Percentiles rank a stretch among this genome's conserved stretches.
Conservation (phyloP, 2,888 invertebrate species). For the Sinopyrophorus schimmeli region DNA sequence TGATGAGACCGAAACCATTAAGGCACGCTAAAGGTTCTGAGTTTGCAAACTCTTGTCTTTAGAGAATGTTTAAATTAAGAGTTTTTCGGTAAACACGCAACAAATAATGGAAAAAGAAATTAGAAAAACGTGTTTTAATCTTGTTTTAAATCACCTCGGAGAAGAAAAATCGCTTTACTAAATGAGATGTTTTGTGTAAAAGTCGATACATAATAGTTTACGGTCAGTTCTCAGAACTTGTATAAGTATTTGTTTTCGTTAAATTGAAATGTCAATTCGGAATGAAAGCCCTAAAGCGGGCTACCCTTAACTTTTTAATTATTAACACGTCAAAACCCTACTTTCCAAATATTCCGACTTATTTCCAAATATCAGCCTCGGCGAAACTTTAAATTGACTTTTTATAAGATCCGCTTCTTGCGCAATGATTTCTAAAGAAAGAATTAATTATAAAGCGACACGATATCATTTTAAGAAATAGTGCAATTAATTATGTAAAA, state of each 20-base stretch:
- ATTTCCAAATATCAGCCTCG: too few species aligned
- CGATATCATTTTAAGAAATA: too few species aligned
- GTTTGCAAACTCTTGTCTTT: too few species aligned
- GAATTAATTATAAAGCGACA: too few species aligned
- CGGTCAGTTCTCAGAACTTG: slow-evolving; percentile 25
- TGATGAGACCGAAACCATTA: slow-evolving; percentile 6
- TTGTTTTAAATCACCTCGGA: slow-evolving; percentile 16
- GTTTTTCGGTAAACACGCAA: slow-evolving; percentile 4
- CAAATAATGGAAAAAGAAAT: slow-evolving; percentile 15
- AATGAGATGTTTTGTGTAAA: slow-evolving; percentile 22
- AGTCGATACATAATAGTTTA: slow-evolving; percentile 19
- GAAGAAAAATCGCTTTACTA: slow-evolving; percentile 17
- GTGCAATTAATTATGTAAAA: too few species aligned
- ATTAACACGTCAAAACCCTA: slow-evolving; percentile 16
- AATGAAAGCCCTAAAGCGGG: slow-evolving; percentile 21
- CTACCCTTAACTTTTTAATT: slow-evolving; percentile 21
- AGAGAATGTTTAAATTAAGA: too few species aligned
- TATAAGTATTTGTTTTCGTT: slow-evolving; percentile 28
- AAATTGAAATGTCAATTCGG: slow-evolving; percentile 32
- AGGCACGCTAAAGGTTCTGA: neutral
- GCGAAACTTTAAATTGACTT: too few species aligned
- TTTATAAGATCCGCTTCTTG: too few species aligned
- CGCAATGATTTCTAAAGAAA: too few species aligned
- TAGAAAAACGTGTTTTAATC: slow-evolving; percentile 18
- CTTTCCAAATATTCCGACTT: too few species aligned